Evolutionary conservation across 1,140 invertebrate genomes (phyloP).

Genomic region (Polyergus mexicanus): DNA sequence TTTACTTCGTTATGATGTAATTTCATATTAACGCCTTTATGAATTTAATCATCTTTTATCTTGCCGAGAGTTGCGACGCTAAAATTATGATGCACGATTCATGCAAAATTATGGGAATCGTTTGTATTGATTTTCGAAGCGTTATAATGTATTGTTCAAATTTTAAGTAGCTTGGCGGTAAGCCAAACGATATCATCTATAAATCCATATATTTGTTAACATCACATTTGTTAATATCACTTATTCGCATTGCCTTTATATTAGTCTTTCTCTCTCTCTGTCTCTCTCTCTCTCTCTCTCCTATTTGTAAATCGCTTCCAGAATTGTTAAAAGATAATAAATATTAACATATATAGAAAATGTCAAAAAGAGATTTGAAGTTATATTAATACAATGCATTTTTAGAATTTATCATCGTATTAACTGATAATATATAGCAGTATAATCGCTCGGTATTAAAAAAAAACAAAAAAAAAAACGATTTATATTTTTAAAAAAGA

Average conservation of each 20-base stretch:
- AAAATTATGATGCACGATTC: constrained; percentile 33
- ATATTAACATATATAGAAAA: background rate
- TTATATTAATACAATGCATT: background rate
- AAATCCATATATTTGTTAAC: constrained; percentile 52
- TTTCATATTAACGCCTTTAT: constrained; percentile 59
- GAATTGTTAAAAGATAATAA: constrained; percentile 27
- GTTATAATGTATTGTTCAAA: constrained; percentile 52
- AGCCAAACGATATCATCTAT: constrained; percentile 41
- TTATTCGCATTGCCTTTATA: constrained; percentile 9
- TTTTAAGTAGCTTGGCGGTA: constrained; percentile 57
- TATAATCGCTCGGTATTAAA: constrained; percentile 18
- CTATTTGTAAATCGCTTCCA: background rate
- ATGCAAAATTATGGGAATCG: constrained; percentile 54
- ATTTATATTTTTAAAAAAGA: constrained; percentile 30
- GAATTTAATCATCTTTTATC: constrained; percentile 51
- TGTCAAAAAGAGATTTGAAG: background rate
- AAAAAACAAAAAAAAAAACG: background rate
- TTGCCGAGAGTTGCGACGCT: constrained; percentile 26
- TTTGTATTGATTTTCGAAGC: constrained; percentile 54
- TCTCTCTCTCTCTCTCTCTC: background rate
- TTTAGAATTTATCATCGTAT: background rate
- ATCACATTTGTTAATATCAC: constrained; percentile 38
- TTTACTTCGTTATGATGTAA: constrained; percentile 37
- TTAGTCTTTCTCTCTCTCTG: background rate
- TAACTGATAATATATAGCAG: constrained; percentile 17